Base-by-base conservation (phyloP, 2,888 invertebrate species). In the Patella depressa region DNA sequence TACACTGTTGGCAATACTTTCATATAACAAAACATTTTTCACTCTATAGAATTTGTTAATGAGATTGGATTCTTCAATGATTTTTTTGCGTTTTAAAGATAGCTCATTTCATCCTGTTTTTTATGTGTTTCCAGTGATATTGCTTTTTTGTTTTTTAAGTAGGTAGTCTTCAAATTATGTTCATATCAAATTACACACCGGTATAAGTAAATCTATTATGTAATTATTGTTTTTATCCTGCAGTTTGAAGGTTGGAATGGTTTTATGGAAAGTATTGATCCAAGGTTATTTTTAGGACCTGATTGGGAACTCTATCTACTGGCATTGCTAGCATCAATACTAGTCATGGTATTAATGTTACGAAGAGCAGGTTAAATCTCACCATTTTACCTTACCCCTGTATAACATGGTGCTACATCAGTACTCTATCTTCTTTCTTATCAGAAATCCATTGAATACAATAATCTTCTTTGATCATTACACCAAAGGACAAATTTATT, bases 281-380 rank as follows among this genome's bases (percentile, higher is more conserved):
- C 87, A 3, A 84, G 85, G 17, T 80, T 84, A 70, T 83, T 80
- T 69, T 80, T 88, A 11, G 90, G 96, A 19, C 95, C 96, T 59
- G 96, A 98, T 92, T 98, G 98, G 98, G 98, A 98, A 93, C 93
- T 98, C 75, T 98, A 97, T 92, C 93, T 97, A 86, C 96, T 98
- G 86, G 96, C 96, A 34, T 93, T 95, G 72, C 93, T 98, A 53
- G 94, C 96, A 9, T 94, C 96, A 17, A 92, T 97, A n/a, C 93
- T 98, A 73, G 97, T 96, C 53, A 93, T 95, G 17, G 94, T 97
- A 74, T 94, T 97, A 84, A 96, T 88, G 74, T 59, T 87, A 73
- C 81, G 88, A 53, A 84, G 85, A 72, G 82, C 83, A 83, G 84
- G 77, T 85, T 83, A 79, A 77, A 81, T 72, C 19, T 71, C 24